A percentile compares a stretch with the other conserved stretches of the same genome.
These are phyloP conservation scores for Enteromius paludinosus DNA, from an alignment of 2,797 vertebrate species.

Conservation along the genomic window DNA sequence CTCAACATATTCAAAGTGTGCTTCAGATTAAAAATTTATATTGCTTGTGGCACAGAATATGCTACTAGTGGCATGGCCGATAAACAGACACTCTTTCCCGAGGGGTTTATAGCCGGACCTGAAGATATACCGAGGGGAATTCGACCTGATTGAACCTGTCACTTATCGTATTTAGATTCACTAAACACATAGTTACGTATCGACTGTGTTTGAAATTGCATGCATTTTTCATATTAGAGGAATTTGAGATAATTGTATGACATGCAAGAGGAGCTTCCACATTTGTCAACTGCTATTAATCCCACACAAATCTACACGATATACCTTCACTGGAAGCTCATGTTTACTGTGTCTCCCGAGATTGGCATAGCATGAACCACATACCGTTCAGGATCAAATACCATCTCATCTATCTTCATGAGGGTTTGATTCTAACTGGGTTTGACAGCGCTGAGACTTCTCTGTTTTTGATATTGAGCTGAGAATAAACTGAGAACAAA, in stretches of 20 bases:
- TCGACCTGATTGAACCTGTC: constrained; percentile 47
- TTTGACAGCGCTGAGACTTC: constrained; percentile 33
- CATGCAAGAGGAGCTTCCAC: constrained; percentile 1
- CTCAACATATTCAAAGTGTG: constrained; percentile 68
- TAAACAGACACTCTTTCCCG: constrained; percentile 52
- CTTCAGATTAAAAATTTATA: constrained; percentile 74
- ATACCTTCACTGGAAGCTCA: constrained; percentile 42
- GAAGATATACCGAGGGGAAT: constrained; percentile 30
- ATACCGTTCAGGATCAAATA: constrained; percentile 33
- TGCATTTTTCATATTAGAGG: constrained; percentile 39
- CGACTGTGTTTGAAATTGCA: constrained; percentile 40
- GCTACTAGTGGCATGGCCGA: constrained; percentile 63
- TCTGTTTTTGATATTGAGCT: constrained; percentile 20
- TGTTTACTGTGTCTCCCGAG: constrained; percentile 50
- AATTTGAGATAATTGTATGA: constrained; percentile 16
- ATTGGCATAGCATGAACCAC: constrained; percentile 27
- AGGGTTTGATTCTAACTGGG: constrained; percentile 33
- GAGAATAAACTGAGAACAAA: constrained; percentile 37
- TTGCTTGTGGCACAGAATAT: constrained; percentile 69
- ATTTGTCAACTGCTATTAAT: constrained; percentile 42
- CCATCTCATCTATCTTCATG: constrained; percentile 44
- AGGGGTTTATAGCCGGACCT: constrained; percentile 42
- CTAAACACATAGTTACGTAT: constrained; percentile 9
- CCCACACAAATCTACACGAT: constrained; percentile 30
- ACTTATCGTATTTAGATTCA: constrained; percentile 52